phyloP scores from a whole-genome alignment of 2,888 invertebrate genomes.

The Odontocerum albicorne region DNA sequence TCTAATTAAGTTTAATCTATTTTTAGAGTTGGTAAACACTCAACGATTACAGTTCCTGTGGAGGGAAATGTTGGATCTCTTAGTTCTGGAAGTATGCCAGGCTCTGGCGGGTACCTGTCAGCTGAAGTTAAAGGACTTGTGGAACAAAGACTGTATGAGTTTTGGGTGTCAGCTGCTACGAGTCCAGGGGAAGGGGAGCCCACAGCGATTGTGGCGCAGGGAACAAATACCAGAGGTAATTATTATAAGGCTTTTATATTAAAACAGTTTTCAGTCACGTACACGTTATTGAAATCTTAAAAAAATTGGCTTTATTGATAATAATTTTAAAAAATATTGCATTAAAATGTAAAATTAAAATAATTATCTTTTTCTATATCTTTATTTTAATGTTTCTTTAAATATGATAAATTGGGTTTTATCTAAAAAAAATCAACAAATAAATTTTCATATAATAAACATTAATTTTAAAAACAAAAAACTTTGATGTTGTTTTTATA shows the following conservation, averaged over 20 bases:
- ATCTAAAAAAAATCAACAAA: too few relatives aligned
- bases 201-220: slow-evolving; percentile 72
- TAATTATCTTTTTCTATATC: too few relatives aligned
- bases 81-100: slow-evolving; percentile 20
- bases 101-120: slow-evolving; percentile 38
- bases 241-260: too few relatives aligned
- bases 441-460: too few relatives aligned
- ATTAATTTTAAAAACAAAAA: too few relatives aligned
- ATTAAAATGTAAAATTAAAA: too few relatives aligned
- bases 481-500: too few relatives aligned
- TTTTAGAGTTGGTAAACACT: slow-evolving; percentile 32
- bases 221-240: slow-evolving; percentile 69
- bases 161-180: slow-evolving; percentile 86
- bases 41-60: slow-evolving; percentile 27
- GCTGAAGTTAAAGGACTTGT: slow-evolving; percentile 69
- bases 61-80: slow-evolving; percentile 23
- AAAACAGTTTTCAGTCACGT: neutral
- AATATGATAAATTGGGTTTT: too few relatives aligned
- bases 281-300: neutral
- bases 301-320: neutral
- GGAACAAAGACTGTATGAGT: slow-evolving; percentile 76
- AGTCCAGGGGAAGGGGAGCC: slow-evolving; percentile 66
- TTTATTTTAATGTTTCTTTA: too few relatives aligned
- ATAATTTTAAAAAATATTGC: too few relatives aligned
- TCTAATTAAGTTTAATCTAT: neutral